Percentiles rank a stretch among this genome's conserved stretches.
These are phyloP conservation scores for Coelogynopora nodosa DNA, from an alignment of 2,888 invertebrate genomes.

Conservation along the genomic window DNA sequence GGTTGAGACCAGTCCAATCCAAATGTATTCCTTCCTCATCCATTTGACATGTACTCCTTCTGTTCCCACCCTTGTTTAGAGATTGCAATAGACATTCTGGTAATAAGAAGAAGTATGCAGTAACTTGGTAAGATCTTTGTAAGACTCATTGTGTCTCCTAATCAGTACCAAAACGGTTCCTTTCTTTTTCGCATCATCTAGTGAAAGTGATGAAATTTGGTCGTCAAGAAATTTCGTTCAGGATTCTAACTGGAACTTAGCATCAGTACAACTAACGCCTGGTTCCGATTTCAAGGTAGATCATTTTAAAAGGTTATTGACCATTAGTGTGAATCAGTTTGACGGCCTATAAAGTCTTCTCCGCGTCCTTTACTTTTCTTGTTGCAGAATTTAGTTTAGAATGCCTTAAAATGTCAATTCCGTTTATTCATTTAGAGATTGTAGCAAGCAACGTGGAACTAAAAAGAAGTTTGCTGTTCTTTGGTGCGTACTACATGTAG, in stretches of 20 bases:
- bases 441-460: conserved; percentile 29
- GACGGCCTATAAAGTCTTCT: neutral
- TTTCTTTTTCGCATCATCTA: neutral
- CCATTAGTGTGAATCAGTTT: neutral
- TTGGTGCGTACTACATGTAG: conserved; percentile 1
- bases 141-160: too few species aligned
- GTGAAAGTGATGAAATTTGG: conserved; percentile 44
- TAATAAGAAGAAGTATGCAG: conserved; percentile 37
- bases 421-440: neutral
- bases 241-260: neutral
- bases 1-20: neutral
- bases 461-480: conserved; percentile 36
- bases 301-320: neutral
- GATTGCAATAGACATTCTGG: conserved; percentile 35
- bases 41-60: neutral
- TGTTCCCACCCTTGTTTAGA: neutral
- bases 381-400: neutral
- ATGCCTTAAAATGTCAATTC: neutral
- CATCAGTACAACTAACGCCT: neutral
- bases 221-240: neutral
- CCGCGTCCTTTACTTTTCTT: neutral
- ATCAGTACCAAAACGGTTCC: too few species aligned
- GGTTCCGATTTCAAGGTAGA: conserved; percentile 38
- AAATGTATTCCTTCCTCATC: neutral
- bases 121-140: conserved; percentile 16